phyloP scores from a whole-genome alignment of 2,797 vertebrate species.

The Tragopan temminckii region DNA sequence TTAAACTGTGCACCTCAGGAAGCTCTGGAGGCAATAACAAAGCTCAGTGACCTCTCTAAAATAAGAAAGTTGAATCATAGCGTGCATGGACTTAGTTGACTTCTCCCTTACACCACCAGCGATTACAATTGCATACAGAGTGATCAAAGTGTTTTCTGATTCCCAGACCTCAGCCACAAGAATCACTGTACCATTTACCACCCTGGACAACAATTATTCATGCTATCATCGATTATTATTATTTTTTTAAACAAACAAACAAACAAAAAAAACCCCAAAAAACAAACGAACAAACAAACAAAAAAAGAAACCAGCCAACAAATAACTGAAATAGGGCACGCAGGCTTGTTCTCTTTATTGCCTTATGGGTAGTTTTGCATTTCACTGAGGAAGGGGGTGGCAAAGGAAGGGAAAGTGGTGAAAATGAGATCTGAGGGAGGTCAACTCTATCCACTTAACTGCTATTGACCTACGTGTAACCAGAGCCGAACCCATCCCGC shows the following conservation, averaged over 20 bases:
- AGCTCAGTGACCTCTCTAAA: neutral
- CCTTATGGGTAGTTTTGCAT: constrained; percentile 29
- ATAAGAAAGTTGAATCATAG: neutral
- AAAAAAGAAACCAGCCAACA: neutral
- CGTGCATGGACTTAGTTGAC: neutral
- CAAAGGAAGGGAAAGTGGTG: constrained; percentile 20
- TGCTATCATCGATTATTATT: neutral
- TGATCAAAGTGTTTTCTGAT: constrained; percentile 17
- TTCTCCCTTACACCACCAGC: neutral
- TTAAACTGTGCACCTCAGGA: neutral
- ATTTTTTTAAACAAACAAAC: neutral
- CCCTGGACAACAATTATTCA: neutral
- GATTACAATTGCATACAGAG: neutral
- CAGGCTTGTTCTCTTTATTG: neutral
- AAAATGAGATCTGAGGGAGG: constrained; percentile 55
- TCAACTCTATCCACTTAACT: constrained; percentile 46
- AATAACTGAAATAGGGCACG: neutral
- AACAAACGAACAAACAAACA: too few relatives aligned
- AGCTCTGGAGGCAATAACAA: neutral
- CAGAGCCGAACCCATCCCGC: constrained; percentile 28
- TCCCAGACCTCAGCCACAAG: neutral
- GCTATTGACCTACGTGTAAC: constrained; percentile 47
- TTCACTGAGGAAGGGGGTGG: constrained; percentile 20
- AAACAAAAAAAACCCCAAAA: neutral
- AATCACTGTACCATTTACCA: neutral